A percentile compares a stretch with the other conserved stretches of the same genome.
These are phyloP conservation scores for Malthinus seriepunctatus DNA, from an alignment of 2,888 invertebrate species.

Conservation along the genomic window DNA sequence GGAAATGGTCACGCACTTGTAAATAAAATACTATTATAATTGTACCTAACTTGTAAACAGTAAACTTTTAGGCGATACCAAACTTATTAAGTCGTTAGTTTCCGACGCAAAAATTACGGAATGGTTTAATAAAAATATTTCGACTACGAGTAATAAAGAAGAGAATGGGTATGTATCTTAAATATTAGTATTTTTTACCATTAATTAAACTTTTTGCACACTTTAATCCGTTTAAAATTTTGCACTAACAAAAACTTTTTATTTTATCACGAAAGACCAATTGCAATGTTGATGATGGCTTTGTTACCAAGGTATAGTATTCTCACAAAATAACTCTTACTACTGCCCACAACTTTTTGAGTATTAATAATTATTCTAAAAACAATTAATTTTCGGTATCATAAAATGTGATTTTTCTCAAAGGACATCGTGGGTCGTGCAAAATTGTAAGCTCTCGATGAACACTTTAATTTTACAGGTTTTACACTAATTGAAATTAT, in stretches of 20 bases:
- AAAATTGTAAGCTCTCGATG: no score
- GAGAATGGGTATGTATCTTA: constrained; percentile 65
- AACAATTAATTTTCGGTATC: no score
- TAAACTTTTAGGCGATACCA: constrained; percentile 71
- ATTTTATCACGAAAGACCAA: constrained; percentile 65
- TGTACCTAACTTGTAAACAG: neutral
- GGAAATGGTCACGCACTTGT: constrained; percentile 69
- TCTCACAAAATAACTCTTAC: neutral
- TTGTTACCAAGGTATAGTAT: constrained; percentile 89
- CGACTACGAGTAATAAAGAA: constrained; percentile 67
- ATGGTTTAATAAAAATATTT: constrained; percentile 81
- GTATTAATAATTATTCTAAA: no score
- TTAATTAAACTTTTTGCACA: constrained; percentile 16
- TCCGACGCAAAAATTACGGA: constrained; percentile 88
- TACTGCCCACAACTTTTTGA: no score
- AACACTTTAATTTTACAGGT: no score
- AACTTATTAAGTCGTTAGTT: constrained; percentile 80
- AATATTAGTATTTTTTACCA: neutral
- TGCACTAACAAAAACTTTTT: constrained; percentile 38
- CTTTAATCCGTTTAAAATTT: constrained; percentile 22
- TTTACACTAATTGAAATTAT: no score
- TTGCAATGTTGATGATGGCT: constrained; percentile 86
- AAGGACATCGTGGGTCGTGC: no score
- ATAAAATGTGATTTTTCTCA: no score
- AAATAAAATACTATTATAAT: constrained; percentile 23